These are phyloP conservation scores for Leucopternis melanops DNA, from an alignment of 2,113 vertebrate genomes.

Conservation along the genomic window DNA sequence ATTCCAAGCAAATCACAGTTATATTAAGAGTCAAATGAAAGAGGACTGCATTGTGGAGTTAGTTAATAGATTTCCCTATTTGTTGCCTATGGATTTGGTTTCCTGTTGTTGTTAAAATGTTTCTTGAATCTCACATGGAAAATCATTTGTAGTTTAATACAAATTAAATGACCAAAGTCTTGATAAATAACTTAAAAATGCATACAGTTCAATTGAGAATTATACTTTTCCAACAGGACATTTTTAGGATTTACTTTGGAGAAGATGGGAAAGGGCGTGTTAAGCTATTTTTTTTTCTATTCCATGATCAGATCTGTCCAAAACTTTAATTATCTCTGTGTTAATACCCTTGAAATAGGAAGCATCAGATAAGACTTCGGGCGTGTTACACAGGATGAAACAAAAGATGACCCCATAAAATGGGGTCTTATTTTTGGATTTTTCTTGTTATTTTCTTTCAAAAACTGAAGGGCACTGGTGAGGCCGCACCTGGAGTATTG, in stretches of 20 bases:
- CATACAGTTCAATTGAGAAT: not conserved
- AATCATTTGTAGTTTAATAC: not conserved
- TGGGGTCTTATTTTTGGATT: not conserved
- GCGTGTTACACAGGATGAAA: not conserved
- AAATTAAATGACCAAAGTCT: not conserved
- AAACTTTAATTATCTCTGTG: not conserved
- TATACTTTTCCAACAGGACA: not conserved
- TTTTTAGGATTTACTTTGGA: not conserved
- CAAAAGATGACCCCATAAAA: not conserved
- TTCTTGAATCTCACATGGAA: not conserved
- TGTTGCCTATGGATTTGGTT: not conserved
- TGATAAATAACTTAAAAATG: not conserved
- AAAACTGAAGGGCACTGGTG: too few relatives aligned
- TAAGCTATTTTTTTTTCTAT: not conserved
- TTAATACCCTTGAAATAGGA: not conserved
- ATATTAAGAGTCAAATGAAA: not conserved
- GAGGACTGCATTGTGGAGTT: not conserved
- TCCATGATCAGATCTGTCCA: not conserved
- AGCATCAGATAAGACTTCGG: not conserved
- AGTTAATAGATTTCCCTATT: not conserved
- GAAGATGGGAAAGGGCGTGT: not conserved
- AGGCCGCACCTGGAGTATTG: too few relatives aligned
- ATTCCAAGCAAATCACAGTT: not conserved
- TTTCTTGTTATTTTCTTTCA: not conserved
- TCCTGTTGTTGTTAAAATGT: not conserved